Conservation (phyloP, 2,888 invertebrate genomes). For the Plagodis pulveraria region DNA sequence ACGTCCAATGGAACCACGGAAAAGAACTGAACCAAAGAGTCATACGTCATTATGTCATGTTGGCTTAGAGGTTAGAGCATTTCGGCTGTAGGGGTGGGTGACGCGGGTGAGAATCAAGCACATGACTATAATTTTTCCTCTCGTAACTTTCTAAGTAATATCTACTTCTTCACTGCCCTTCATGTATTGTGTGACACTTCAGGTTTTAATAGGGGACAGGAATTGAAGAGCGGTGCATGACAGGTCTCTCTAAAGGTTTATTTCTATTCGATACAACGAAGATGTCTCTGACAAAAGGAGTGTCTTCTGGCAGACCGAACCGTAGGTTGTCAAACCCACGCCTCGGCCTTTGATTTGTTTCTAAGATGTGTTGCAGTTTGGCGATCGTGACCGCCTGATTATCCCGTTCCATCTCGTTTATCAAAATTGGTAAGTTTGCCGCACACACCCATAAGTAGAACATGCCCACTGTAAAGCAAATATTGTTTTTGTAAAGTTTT, state of each 20-base stretch:
- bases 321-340: slow-evolving; percentile 16
- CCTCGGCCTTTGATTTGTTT: slow-evolving; percentile 41
- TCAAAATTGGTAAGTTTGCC: slow-evolving; percentile 69
- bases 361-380: slow-evolving; percentile 60
- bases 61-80: no score
- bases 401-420: slow-evolving; percentile 72
- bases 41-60: no score
- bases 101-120: no score
- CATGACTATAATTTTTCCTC: no score
- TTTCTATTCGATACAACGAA: slow-evolving; percentile 34
- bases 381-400: slow-evolving; percentile 66
- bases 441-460: slow-evolving; percentile 77
- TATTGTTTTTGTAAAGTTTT: not conserved
- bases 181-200: not conserved
- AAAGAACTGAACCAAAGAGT: no score
- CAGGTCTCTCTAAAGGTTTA: slow-evolving; percentile 19
- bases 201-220: slow-evolving; percentile 20
- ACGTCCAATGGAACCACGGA: no score
- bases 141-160: no score
- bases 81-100: no score
- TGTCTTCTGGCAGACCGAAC: slow-evolving; percentile 22
- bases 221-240: slow-evolving; percentile 20
- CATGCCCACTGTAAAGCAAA: slow-evolving; percentile 66
- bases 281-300: slow-evolving; percentile 29
- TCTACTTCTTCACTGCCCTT: no score